Conservation (phyloP, 2,113 vertebrate species). For the Gobius niger region DNA sequence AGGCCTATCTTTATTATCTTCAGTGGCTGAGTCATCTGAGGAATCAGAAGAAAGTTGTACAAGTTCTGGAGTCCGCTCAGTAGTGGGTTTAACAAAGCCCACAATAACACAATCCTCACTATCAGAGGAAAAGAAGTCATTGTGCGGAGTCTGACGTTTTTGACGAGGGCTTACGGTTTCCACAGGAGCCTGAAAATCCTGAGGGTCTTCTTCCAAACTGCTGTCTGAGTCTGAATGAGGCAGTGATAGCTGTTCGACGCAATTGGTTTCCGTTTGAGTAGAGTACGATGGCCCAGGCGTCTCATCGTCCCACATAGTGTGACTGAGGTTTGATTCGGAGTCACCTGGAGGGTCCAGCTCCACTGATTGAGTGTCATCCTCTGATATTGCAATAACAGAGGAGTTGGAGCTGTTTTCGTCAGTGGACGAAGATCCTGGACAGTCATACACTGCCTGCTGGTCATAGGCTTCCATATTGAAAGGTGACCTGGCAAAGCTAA, state of each 20-base stretch:
- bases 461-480: conserved; percentile 94
- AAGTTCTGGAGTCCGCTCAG: conserved; percentile 92
- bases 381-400: conserved; percentile 90
- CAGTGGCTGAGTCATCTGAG: conserved; percentile 79
- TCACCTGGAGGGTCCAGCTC: conserved; percentile 52
- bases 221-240: conserved; percentile 81
- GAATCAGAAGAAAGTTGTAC: conserved; percentile 90
- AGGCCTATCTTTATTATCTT: conserved; percentile 68
- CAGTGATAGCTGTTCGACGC: conserved; percentile 65
- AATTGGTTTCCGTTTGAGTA: conserved; percentile 72
- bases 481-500: conserved; percentile 90
- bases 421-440: conserved; percentile 82
- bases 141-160: conserved; percentile 30
- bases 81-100: conserved; percentile 86
- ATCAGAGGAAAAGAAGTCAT: conserved; percentile 65
- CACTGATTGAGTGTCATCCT: conserved; percentile 75
- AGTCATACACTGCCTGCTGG: conserved; percentile 90
- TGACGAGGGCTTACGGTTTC: conserved; percentile 36
- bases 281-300: conserved; percentile 89
- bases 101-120: conserved; percentile 91
- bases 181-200: conserved; percentile 24
- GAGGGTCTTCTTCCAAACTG: conserved; percentile 77
- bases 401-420: conserved; percentile 86
- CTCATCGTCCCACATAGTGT: conserved; percentile 92
- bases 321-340: conserved; percentile 65